Evolutionary conservation across 2,113 vertebrate genomes (phyloP), one percentile per base, ranked within the genome.

Genomic region (Grammomys surdaster): DNA sequence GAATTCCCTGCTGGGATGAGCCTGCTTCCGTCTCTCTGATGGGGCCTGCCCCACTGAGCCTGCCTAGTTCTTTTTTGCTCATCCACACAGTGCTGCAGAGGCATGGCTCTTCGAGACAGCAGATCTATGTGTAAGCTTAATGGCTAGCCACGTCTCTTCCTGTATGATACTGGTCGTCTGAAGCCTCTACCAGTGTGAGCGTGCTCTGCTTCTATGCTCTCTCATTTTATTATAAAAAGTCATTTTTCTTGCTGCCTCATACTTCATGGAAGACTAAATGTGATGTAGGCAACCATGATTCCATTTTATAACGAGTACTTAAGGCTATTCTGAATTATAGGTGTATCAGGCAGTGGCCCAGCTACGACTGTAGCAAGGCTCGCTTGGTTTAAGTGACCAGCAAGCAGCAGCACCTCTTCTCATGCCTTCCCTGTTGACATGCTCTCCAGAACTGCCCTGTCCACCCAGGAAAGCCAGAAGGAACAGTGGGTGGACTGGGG

Each of bases 251-350:
- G 48, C 12, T 77, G 51, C 26, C 22, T 94, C 36, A 26, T 19
- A 20, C 70, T 54, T 89, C 60, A 88, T 65, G 90, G 24, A 89
- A 92, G 36, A 89, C 75, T 70, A 85, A 81, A 84, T 82, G 60
- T 89, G 46, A 88, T 54, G 7, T 28, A 70, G 54, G 46, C 14
- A 88, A 93, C 43, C n/a, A 88, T 28, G 40, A 85, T 16, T 67
- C 40, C 33, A 48, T 87, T 88, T 84, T 94, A 75, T 78, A 75
- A 81, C 8, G 7, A 70, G 22, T 63, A 56, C 19, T 10, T 33
- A 51, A 63, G 51, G 26, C 20, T 87, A 73, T 84, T 93, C 70
- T 90, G 69, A 95, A 72, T 58, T 91, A 82, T 7, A n/a, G 20
- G 48, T 67, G 1, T 46, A 67, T 80, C 77, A 87, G 60, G 31